Percentiles rank a stretch among this genome's conserved stretches.
Conservation (phyloP, 1,140 invertebrate genomes). For the Thrips palmi region DNA sequence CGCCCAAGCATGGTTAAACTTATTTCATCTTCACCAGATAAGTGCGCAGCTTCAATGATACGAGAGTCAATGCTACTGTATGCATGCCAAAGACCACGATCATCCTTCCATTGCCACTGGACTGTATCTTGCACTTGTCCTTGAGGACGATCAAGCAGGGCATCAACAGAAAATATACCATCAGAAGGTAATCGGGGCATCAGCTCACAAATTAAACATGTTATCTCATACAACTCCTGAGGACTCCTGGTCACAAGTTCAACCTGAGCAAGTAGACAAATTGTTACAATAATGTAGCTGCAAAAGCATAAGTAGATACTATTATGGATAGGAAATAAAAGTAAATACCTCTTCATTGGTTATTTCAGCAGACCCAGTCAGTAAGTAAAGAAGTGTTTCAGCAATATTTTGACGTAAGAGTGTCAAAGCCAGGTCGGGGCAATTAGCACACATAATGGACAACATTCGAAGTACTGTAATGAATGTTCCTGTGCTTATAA, state of each 20-base stretch:
- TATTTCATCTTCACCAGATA: conserved; percentile 87
- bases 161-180: conserved; percentile 86
- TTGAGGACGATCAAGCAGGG: conserved; percentile 53
- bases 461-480: conserved; percentile 91
- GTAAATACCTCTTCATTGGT: conserved; percentile 27
- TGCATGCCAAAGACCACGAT: conserved; percentile 50
- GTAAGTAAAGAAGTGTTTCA: conserved; percentile 77
- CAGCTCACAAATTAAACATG: conserved; percentile 84
- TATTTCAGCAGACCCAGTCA: conserved; percentile 61
- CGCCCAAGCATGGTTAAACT: conserved; percentile 76
- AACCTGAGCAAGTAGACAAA: conserved; percentile 29
- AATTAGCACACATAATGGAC: conserved; percentile 85
- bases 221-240: conserved; percentile 92
- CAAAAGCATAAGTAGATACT: background rate
- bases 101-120: conserved; percentile 92
- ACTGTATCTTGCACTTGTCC: conserved; percentile 46
- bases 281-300: conserved; percentile 2
- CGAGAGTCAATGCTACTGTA: conserved; percentile 53
- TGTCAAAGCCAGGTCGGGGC: conserved; percentile 78
- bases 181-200: conserved; percentile 87
- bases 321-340: no score
- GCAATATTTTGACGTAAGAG: conserved; percentile 89
- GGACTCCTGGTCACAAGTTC: conserved; percentile 78
- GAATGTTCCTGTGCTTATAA: conserved; percentile 85
- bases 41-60: conserved; percentile 77